A percentile compares a stretch with the other conserved stretches of the same genome.
phyloP scores from a whole-genome alignment of 2,113 vertebrate species.

The Platycercus adscitus region DNA sequence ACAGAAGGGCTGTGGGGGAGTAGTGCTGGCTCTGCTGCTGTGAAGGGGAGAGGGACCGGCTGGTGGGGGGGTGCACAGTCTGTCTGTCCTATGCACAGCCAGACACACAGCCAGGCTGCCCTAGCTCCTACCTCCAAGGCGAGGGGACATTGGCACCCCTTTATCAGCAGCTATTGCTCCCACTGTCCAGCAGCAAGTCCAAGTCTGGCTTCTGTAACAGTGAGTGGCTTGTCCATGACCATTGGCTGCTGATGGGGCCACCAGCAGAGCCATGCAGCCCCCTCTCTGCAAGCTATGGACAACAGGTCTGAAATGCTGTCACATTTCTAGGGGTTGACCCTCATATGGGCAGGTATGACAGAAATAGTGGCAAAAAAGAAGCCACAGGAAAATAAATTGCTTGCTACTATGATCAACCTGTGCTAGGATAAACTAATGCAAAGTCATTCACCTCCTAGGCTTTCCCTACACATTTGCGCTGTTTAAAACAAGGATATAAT shows the following conservation, averaged over 20 bases:
- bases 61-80: background rate
- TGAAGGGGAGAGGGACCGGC: background rate
- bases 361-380: background rate
- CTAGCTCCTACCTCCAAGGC: background rate
- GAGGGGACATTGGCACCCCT: background rate
- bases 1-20: background rate
- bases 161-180: background rate
- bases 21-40: background rate
- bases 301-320: fast-evolving
- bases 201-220: background rate
- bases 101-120: background rate
- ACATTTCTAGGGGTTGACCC: background rate
- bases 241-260: fast-evolving
- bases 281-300: too few species aligned
- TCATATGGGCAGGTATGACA: background rate
- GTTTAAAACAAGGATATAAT: background rate
- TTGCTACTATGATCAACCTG: background rate
- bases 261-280: background rate
- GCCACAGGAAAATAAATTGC: background rate
- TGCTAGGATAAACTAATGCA: background rate
- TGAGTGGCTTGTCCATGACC: fast-evolving
- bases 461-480: background rate
- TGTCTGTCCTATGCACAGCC: background rate
- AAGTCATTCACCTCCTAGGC: background rate
- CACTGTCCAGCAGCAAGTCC: background rate